These are phyloP conservation scores for Drosophila kanekoi DNA, from an alignment of 2,888 invertebrate species.

Conservation along the genomic window DNA sequence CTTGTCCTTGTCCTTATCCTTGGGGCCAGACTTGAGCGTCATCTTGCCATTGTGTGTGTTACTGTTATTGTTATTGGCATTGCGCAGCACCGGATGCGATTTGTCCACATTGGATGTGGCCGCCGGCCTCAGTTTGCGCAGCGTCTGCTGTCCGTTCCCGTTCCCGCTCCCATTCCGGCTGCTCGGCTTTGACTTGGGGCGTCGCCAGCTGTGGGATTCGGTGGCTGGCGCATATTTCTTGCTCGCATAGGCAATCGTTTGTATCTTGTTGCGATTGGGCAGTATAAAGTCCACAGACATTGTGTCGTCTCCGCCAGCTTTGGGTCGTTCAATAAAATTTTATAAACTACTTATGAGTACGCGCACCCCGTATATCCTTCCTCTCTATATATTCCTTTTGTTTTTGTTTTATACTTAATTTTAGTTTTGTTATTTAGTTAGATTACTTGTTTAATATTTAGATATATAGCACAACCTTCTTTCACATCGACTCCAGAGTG, in stretches of 20 bases:
- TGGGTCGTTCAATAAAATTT: slow-evolving; percentile 50
- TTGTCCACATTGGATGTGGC: slow-evolving; percentile 53
- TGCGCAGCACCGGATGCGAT: slow-evolving; percentile 63
- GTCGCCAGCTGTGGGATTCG: slow-evolving; percentile 71
- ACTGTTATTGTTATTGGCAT: slow-evolving; percentile 63
- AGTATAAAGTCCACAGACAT: slow-evolving; percentile 82
- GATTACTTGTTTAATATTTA: slow-evolving; percentile 74
- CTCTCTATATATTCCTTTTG: slow-evolving; percentile 18
- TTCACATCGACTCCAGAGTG: slow-evolving; percentile 72
- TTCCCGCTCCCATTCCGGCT: slow-evolving; percentile 21
- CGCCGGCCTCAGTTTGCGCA: slow-evolving; percentile 53
- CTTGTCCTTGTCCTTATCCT: slow-evolving; percentile 58
- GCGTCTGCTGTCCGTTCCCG: slow-evolving; percentile 27
- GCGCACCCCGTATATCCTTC: slow-evolving; percentile 31
- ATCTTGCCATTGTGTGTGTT: slow-evolving; percentile 58
- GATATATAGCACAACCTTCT: slow-evolving; percentile 80
- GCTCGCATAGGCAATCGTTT: slow-evolving; percentile 76
- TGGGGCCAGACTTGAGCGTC: slow-evolving; percentile 51
- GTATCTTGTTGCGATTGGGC: slow-evolving; percentile 77
- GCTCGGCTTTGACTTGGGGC: slow-evolving; percentile 56
- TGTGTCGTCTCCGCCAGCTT: slow-evolving; percentile 72
- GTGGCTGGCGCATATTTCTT: slow-evolving; percentile 66
- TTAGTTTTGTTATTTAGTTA: slow-evolving; percentile 34
- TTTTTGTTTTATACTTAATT: slow-evolving; percentile 32
- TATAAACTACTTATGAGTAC: slow-evolving; percentile 50